Evolutionary conservation across 1,140 invertebrate species (phyloP).

Genomic region (Magallana angulata): DNA sequence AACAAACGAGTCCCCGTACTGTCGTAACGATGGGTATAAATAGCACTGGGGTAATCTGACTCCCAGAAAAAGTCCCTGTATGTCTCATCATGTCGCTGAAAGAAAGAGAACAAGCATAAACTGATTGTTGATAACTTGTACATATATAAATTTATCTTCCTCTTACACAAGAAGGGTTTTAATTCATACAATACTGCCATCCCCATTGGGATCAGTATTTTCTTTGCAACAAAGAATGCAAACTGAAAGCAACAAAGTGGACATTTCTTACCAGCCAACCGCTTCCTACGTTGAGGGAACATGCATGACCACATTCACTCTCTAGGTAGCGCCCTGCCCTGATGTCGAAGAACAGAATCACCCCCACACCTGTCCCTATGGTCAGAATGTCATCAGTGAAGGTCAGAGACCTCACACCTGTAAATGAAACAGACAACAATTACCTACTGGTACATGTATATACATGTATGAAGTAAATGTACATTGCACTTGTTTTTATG

Average conservation of each 20-base stretch:
- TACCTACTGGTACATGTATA: too few species aligned
- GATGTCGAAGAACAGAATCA: conserved; percentile 96
- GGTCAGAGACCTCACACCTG: conserved; percentile 91
- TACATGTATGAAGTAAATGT: too few species aligned
- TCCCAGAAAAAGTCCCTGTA: conserved; percentile 76
- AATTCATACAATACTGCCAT: too few species aligned
- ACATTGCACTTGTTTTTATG: too few species aligned
- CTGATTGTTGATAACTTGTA: too few species aligned
- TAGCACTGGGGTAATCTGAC: conserved; percentile 83
- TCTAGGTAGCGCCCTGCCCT: conserved; percentile 94
- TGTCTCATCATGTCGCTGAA: conserved; percentile 76
- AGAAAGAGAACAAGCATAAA: conserved; percentile 42
- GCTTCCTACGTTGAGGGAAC: conserved; percentile 91
- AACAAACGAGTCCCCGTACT: conserved; percentile 93
- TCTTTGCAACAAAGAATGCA: too few species aligned
- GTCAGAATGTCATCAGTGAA: conserved; percentile 94
- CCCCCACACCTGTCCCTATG: conserved; percentile 94
- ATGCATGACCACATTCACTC: conserved; percentile 83
- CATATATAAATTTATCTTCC: too few species aligned
- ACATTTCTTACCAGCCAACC: conserved; percentile 89
- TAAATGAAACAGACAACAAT: conserved; percentile 4
- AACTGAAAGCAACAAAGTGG: too few species aligned
- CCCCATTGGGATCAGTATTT: too few species aligned
- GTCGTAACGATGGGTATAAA: conserved; percentile 98
- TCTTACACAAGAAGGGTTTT: too few species aligned